phyloP scores from a whole-genome alignment of 1,140 invertebrate genomes.

The Bombus turneri region DNA sequence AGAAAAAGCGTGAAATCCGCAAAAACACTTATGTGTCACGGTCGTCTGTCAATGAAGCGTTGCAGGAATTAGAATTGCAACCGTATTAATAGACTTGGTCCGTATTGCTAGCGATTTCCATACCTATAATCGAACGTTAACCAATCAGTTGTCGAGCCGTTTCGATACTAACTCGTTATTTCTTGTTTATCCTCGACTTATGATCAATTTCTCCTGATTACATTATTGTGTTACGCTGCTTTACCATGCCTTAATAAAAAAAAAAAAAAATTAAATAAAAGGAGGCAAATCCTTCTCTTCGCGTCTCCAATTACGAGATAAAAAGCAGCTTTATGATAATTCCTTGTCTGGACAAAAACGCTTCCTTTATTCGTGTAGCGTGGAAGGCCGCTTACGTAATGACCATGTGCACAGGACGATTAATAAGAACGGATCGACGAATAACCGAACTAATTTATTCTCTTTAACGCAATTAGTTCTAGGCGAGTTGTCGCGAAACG shows the following conservation, averaged over 20 bases:
- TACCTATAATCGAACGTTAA: background rate
- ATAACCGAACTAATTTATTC: slow-evolving; percentile 49
- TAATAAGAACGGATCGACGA: slow-evolving; percentile 59
- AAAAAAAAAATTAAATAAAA: background rate
- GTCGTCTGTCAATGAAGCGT: slow-evolving; percentile 27
- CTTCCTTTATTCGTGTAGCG: slow-evolving; percentile 48
- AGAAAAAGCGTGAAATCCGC: background rate
- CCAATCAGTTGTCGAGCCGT: background rate
- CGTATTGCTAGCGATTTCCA: background rate
- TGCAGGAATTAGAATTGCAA: background rate
- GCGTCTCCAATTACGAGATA: background rate
- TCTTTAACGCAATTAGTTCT: slow-evolving; percentile 61
- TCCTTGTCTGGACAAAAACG: slow-evolving; percentile 4
- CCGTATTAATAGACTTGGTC: slow-evolving; percentile 6
- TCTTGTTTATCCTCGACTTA: background rate
- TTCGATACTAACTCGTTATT: background rate
- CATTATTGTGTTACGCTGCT: background rate
- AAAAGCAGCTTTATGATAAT: slow-evolving; percentile 8
- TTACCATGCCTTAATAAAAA: background rate
- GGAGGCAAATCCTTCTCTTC: too few relatives aligned
- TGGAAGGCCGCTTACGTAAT: slow-evolving; percentile 48
- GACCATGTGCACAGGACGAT: slow-evolving; percentile 22
- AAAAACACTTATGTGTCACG: slow-evolving; percentile 38
- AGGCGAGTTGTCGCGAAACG: slow-evolving; percentile 43
- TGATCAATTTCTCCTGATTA: background rate